Conservation (phyloP, 37 sponge, comb jelly and placozoan species). For the Dysidea cf. avara region DNA sequence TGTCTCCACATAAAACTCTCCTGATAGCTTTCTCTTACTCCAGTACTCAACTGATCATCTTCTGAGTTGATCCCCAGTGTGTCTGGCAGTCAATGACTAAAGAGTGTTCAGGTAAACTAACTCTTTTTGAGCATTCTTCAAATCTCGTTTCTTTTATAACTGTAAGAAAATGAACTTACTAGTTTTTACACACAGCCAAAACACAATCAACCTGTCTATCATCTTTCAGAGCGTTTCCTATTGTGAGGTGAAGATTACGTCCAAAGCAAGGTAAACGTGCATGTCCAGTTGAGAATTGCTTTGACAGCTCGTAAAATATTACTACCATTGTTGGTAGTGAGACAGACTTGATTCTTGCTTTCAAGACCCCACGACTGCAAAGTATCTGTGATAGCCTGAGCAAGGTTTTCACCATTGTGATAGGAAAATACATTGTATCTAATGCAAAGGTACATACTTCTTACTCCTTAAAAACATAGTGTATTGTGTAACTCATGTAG, state of each 20-base stretch:
- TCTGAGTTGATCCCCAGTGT: constrained; percentile 25
- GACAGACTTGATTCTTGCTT: constrained; percentile 3
- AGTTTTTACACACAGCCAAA: constrained; percentile 21
- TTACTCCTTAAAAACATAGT: constrained; percentile 26
- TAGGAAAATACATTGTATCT: constrained; percentile 7
- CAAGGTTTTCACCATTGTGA: constrained; percentile 28
- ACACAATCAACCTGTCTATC: constrained; percentile 23
- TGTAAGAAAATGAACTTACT: constrained; percentile 30
- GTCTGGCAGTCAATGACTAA: not conserved
- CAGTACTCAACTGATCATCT: constrained; percentile 23
- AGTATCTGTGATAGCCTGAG: constrained; percentile 11
- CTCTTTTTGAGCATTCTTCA: constrained; percentile 10
- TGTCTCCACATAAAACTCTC: constrained; percentile 5
- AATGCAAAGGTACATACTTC: constrained; percentile 5
- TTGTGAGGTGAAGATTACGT: constrained; percentile 29
- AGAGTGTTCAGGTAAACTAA: not conserved
- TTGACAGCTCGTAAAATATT: constrained; percentile 24
- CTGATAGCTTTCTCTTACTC: constrained; percentile 22
- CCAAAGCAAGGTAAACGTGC: constrained; percentile 35
- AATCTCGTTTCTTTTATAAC: constrained; percentile 18
- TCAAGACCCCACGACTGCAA: constrained; percentile 23
- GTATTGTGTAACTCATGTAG: constrained; percentile 41
- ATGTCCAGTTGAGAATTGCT: too few relatives aligned
- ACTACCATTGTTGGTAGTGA: constrained; percentile 31
- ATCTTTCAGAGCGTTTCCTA: constrained; percentile 15